Base-by-base conservation (phyloP, 2,888 invertebrate species). In the Eupithecia pulchellata region DNA sequence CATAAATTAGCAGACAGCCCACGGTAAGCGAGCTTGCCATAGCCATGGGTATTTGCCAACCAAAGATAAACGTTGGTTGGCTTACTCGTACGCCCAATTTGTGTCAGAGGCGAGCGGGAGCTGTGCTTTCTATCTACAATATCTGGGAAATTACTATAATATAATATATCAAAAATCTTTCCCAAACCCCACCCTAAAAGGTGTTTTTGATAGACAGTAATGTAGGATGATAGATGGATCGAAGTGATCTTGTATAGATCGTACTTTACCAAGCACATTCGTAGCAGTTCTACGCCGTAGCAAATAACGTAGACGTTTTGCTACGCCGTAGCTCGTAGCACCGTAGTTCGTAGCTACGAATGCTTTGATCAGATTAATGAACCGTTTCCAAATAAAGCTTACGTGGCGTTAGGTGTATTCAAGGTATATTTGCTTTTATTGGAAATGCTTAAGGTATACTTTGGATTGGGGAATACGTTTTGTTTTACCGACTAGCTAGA, bases 351-450 rank as follows among this genome's bases (percentile, higher is more conserved):
- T 73, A 75, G 69, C 70, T 57, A 60, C 69, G 66, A 70, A 74
- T 14, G 34, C 34, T 36, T 61, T 34, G 75, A 71, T 63, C 61
- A 71, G 72, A 77, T 78, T 78, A 77, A 78, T 78, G 77, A 78
- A 75, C 72, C 73, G 77, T 77, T 75, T 64, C 68, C 75, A 75
- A 77, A 78, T 75, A 76, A 58, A 57, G 69, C 68, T 60, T 63
- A 68, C 58, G 57, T 66, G 66, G 61, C 13, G 58, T n/a, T 32
- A 30, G 9, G 58, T 60, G 32, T 25, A 29, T 61, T 32, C 30
- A 20, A 61, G 25, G 61, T 25, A 61, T 34, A 36, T 61, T 20
- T 34, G 61, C 61, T 34, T 36, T 60, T 60, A 60, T 30, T 11
- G 30, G 4, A 4, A 30, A n/a, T 0, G 11, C n/a, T 60, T 32